Evolutionary conservation across 1,140 invertebrate species (phyloP), one percentile per base, ranked within the genome.

Genomic region (Zaprionus lachaisei): DNA sequence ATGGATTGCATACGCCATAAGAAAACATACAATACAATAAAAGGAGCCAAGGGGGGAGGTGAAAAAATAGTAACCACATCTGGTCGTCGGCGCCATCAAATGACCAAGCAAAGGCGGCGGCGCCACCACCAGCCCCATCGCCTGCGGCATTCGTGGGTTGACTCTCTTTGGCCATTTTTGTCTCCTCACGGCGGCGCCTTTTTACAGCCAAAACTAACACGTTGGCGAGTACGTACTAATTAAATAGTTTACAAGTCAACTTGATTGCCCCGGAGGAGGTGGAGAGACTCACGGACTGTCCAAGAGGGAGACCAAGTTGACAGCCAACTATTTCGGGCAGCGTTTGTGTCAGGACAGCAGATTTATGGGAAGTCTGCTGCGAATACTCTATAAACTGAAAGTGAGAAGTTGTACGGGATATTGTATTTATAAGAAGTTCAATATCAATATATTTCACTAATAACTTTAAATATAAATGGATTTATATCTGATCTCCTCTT

Each of bases 181-280:
- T 62, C 49, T 47, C 34, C 47, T 60, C 62, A 17, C 66, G 81
- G 83, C 84, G 84, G 85, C 84, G 85, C 85, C 85, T 89, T 89
- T 89, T 79, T 90, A 79, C 72, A 85, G 83, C 84, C 85, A 84
- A 89, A 90, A 81, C 85, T 84, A 90, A 87, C 84, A 79, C 84
- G 81, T 69, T 81, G 58, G 63, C 67, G 57, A 51, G 72, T 71
- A 90, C 80, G 79, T 84, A 86, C 84, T 87, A 87, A 87, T 87
- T 87, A 87, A 87, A 87, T 87, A 84, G 78, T 84, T 87, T 89
- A 87, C 84, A 87, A 87, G 85, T 87, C 84, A 89, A 72, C 81
- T 79, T 76, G 81, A 87, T 87, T 81, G 65, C 65, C 22, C 55
- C 55, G 65, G 17, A 47, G 65, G 55, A 34, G 64, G 51, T 34